These are phyloP conservation scores for Epinephelus lanceolatus DNA, from an alignment of 2,113 vertebrate genomes.

Conservation along the genomic window DNA sequence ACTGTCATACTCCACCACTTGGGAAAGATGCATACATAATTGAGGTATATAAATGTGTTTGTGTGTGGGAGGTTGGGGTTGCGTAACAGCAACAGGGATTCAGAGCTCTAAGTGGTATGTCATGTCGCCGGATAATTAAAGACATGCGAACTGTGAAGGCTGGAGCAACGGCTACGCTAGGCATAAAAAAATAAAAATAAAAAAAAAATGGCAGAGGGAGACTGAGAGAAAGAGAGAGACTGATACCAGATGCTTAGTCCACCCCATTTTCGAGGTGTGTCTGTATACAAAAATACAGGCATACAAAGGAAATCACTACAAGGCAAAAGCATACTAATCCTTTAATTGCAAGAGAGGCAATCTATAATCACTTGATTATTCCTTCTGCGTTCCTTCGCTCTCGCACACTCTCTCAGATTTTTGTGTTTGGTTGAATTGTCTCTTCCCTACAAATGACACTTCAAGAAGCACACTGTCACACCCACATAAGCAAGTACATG, in stretches of 20 bases:
- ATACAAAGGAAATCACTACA: conserved; percentile 33
- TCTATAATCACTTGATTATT: conserved; percentile 59
- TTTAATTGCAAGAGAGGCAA: conserved; percentile 51
- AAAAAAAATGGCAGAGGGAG: neutral
- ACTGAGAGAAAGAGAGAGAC: neutral
- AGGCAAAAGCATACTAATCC: conserved; percentile 32
- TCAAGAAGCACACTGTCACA: conserved; percentile 39
- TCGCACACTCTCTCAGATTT: neutral
- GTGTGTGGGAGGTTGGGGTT: conserved; percentile 64
- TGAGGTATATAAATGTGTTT: conserved; percentile 73
- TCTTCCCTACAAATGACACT: conserved; percentile 38
- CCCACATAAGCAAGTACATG: conserved; percentile 24
- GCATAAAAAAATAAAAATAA: neutral
- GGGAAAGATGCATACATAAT: conserved; percentile 74
- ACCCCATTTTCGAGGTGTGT: conserved; percentile 41
- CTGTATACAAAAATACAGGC: conserved; percentile 15
- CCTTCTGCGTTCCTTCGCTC: conserved; percentile 12
- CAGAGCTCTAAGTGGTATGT: conserved; percentile 70
- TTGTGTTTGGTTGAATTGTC: conserved; percentile 28
- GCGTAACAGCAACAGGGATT: conserved; percentile 66
- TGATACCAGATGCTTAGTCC: conserved; percentile 7
- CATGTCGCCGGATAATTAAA: conserved; percentile 69
- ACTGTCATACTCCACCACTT: conserved; percentile 60
- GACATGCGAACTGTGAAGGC: conserved; percentile 41
- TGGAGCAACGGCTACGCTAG: neutral